Evolutionary conservation across 1,140 invertebrate species (phyloP).

Genomic region (Achatina immaculata): DNA sequence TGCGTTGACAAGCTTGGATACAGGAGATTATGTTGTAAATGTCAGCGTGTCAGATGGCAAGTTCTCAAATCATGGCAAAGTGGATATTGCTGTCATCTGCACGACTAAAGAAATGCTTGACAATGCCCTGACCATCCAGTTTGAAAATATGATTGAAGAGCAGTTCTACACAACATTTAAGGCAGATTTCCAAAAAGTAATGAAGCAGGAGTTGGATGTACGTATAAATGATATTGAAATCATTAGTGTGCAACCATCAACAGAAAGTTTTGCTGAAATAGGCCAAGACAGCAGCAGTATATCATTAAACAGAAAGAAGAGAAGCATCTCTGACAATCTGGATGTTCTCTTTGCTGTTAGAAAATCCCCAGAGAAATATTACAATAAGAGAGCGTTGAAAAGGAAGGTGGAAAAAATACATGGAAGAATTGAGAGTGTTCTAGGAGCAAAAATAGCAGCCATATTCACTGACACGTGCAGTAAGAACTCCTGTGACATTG

Average conservation of each 20-base stretch:
- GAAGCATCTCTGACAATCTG: conserved; percentile 75
- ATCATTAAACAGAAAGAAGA: conserved; percentile 10
- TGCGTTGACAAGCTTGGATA: conserved; percentile 85
- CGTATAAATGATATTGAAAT: conserved; percentile 72
- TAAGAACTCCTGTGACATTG: conserved; percentile 83
- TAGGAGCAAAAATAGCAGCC: conserved; percentile 78
- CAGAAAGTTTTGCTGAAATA: conserved; percentile 34
- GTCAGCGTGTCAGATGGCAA: conserved; percentile 80
- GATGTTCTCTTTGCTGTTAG: conserved; percentile 90
- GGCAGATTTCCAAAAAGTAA: conserved; percentile 84
- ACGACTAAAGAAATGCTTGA: conserved; percentile 88
- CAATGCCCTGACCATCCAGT: conserved; percentile 84
- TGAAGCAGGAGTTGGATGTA: conserved; percentile 73
- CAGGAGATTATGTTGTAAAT: conserved; percentile 88
- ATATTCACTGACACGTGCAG: conserved; percentile 84
- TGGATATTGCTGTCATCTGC: conserved; percentile 76
- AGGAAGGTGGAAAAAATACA: conserved; percentile 77
- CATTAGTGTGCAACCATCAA: conserved; percentile 82
- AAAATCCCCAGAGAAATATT: conserved; percentile 69
- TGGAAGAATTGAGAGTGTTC: conserved; percentile 82
- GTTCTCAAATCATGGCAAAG: conserved; percentile 79
- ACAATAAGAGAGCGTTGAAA: conserved; percentile 51
- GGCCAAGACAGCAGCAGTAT: background rate
- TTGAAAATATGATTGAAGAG: conserved; percentile 81
- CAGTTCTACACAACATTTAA: conserved; percentile 88